Evolutionary conservation across 2,797 vertebrate species (phyloP).

Genomic region (Anguilla megastoma): DNA sequence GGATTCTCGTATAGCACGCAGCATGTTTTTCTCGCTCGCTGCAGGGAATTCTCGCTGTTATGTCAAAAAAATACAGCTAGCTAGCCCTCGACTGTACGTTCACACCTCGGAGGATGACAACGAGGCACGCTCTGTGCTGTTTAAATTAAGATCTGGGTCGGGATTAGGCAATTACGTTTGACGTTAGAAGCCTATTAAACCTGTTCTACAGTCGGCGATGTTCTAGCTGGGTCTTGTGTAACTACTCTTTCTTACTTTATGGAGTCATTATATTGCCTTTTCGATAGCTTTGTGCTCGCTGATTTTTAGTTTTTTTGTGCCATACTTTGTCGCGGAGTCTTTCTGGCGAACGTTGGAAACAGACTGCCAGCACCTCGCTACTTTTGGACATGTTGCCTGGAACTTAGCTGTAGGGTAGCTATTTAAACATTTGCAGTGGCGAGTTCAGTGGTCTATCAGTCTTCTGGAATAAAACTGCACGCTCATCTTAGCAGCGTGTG

Average conservation of each 20-base stretch:
- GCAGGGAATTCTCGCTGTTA: slow-evolving; percentile 22
- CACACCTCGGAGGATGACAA: slow-evolving; percentile 24
- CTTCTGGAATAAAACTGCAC: slow-evolving; percentile 17
- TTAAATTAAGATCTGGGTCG: slow-evolving; percentile 43
- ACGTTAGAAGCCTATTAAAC: slow-evolving; percentile 65
- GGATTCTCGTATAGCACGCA: slow-evolving; percentile 47
- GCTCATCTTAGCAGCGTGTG: background rate
- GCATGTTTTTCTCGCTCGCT: slow-evolving; percentile 40
- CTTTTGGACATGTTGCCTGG: background rate
- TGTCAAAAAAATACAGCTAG: background rate
- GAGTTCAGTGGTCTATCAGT: background rate
- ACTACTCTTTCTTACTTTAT: slow-evolving; percentile 11
- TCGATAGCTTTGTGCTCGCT: background rate
- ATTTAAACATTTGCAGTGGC: background rate
- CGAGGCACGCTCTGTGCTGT: slow-evolving; percentile 29
- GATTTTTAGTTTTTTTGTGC: background rate
- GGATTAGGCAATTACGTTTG: slow-evolving; percentile 47
- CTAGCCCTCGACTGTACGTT: slow-evolving; percentile 21
- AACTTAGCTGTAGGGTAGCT: background rate
- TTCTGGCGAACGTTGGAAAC: background rate
- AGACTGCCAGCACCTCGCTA: background rate
- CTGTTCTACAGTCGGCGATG: slow-evolving; percentile 52
- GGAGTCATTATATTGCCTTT: background rate
- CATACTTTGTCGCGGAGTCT: background rate
- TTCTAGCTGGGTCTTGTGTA: slow-evolving; percentile 54